A percentile compares a stretch with the other conserved stretches of the same genome.
Conservation (phyloP, 2,888 invertebrate species). For the Noctua fimbriata region DNA sequence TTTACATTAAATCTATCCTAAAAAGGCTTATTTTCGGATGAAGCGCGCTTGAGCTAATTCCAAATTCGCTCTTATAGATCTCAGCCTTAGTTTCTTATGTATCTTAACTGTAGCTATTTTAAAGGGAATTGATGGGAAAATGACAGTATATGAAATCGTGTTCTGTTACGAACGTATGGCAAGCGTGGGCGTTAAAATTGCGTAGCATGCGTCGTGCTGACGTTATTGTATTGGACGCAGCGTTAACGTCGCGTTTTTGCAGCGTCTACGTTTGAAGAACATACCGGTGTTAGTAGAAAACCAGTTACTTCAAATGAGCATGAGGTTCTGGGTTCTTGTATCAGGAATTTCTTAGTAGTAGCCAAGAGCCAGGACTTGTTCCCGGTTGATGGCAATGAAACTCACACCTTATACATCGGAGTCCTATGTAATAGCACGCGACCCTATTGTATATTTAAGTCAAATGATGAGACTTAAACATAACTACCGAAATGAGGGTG, state of each 20-base stretch:
- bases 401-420: neutral
- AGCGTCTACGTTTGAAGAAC: neutral
- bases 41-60: neutral
- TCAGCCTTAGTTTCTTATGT: neutral
- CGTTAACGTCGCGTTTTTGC: neutral
- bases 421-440: neutral
- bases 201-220: neutral
- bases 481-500: neutral
- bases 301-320: neutral
- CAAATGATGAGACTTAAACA: neutral
- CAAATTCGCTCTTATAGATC: neutral
- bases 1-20: neutral
- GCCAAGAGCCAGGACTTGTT: neutral
- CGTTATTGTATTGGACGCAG: neutral
- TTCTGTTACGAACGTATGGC: neutral
- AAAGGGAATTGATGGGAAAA: neutral
- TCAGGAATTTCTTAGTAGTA: neutral
- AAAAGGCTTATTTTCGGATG: neutral
- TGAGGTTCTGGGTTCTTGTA: neutral
- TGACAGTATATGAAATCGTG: neutral
- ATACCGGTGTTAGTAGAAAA: neutral
- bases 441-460: neutral
- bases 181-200: neutral
- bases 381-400: neutral
- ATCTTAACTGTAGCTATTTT: neutral